Percentiles rank a stretch among this genome's conserved stretches.
Conservation (phyloP, 2,888 invertebrate genomes). For the Cheilosia grossa region DNA sequence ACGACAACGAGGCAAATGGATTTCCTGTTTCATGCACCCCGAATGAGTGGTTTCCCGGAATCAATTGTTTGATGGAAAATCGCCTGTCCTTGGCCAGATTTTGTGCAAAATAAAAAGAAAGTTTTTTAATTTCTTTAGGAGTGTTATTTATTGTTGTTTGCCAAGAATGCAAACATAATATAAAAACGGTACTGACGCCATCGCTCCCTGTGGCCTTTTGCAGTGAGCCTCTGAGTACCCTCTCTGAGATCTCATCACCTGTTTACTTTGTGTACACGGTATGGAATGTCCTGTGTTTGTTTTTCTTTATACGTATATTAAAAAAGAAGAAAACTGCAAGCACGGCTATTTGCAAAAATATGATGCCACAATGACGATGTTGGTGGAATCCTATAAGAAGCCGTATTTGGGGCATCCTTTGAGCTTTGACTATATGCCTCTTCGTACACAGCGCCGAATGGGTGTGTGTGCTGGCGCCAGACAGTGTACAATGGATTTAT, state of each 20-base stretch:
- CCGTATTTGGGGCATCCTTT: constrained; percentile 67
- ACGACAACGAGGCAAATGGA: constrained; percentile 26
- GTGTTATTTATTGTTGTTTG: constrained; percentile 53
- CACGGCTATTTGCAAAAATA: constrained; percentile 50
- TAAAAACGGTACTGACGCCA: constrained; percentile 51
- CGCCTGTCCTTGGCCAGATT: constrained; percentile 69
- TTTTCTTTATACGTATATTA: constrained; percentile 12
- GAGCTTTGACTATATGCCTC: constrained; percentile 11
- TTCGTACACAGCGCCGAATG: constrained; percentile 8
- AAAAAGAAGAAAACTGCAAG: constrained; percentile 1
- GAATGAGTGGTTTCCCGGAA: constrained; percentile 59
- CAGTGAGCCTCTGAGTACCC: constrained; percentile 27
- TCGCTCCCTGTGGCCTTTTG: constrained; percentile 38
- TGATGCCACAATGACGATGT: constrained; percentile 58
- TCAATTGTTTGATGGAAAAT: constrained; percentile 69
- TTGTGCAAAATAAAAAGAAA: constrained; percentile 30
- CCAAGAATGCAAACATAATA: constrained; percentile 37
- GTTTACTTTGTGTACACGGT: constrained; percentile 65
- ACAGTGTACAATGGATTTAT: constrained; percentile 71
- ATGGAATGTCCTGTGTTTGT: constrained; percentile 50
- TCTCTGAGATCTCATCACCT: constrained; percentile 61
- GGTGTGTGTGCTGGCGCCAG: constrained; percentile 71
- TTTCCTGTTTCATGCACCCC: constrained; percentile 41
- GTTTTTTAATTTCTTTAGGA: constrained; percentile 56
- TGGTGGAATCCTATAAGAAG: constrained; percentile 40